Conservation (phyloP, 2,888 invertebrate species). For the Morinoia aosen region DNA sequence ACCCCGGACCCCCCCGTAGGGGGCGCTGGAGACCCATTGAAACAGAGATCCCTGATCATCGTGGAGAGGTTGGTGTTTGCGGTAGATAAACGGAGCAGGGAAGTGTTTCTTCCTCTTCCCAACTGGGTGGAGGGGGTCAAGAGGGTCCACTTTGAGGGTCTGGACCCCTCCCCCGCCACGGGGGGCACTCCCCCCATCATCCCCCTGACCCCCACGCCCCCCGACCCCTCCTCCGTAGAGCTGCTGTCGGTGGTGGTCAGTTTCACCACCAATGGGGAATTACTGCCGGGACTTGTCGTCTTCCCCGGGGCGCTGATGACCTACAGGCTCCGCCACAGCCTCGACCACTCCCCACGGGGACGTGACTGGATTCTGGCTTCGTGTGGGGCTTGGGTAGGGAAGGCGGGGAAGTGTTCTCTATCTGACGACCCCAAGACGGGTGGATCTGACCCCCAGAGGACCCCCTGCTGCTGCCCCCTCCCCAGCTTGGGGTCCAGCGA, state of each 20-base stretch:
- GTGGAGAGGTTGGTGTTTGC: slow-evolving; percentile 45
- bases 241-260: slow-evolving; percentile 33
- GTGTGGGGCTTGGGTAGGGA: slow-evolving; percentile 22
- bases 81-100: slow-evolving; percentile 29
- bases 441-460: not conserved
- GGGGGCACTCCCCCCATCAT: not conserved
- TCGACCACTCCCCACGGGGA: slow-evolving; percentile 20
- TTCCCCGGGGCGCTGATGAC: slow-evolving; percentile 51
- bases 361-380: slow-evolving; percentile 44
- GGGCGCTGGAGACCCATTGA: not conserved
- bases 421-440: not conserved
- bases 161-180: not conserved
- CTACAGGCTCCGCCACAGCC: slow-evolving; percentile 36
- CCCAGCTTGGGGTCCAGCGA: slow-evolving; percentile 10
- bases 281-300: slow-evolving; percentile 27
- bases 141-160: not conserved
- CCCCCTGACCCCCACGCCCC: not conserved
- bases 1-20: not conserved
- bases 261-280: slow-evolving; percentile 17
- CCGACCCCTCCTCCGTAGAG: slow-evolving; percentile 37
- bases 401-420: slow-evolving; percentile 5
- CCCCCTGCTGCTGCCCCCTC: not conserved
- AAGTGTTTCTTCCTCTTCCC: slow-evolving; percentile 42
- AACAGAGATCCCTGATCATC: slow-evolving; percentile 20
- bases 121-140: slow-evolving; percentile 43